Evolutionary conservation across 2,797 vertebrate species (phyloP), one percentile per base, ranked within the genome.

Genomic region (Tragopan temminckii): DNA sequence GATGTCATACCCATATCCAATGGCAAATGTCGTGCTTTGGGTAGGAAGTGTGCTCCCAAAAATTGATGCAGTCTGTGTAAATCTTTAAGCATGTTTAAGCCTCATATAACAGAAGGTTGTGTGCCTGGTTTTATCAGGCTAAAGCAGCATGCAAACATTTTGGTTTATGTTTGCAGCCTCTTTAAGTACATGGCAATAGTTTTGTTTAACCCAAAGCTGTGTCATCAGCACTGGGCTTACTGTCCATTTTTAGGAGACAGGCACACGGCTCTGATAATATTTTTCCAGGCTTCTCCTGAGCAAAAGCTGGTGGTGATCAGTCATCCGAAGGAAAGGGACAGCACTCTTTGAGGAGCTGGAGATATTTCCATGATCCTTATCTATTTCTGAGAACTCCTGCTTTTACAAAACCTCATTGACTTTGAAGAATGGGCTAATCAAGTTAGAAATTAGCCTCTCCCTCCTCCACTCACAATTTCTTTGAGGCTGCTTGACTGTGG

Each of bases 401-500:
- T 85, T 88, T 88, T 46, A 50, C 78, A 59, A 90, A 87, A 40
- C 81, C 77, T 76, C 62, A 42, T 72, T 72, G 72, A 80, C 72
- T 80, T 72, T 94, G 94, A 90, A 78, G 84, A 93, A 93, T 89
- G 87, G 76, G 59, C 69, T 90, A 63, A 67, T 93, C 81, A 38
- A 72, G 43, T 89, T 71, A 74, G 90, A 93, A 89, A 90, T 90
- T 42, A 77, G 79, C 77, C 46, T 79, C 27, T 46, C 79, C 88
- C 96, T 96, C 93, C 95, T 94, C 92, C 93, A 89, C 79, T n/a
- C 81, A 83, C 61, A 83, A 69, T 66, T 88, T 53, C 92, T 95
- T 93, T 94, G 92, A 96, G 92, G 59, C 84, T 72, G 76, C 70
- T 93, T 92, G 86, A 80, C 89, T 91, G 66, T 80, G 90, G 87